phyloP scores from a whole-genome alignment of 2,888 invertebrate genomes.

The Cheilosia vernalis region DNA sequence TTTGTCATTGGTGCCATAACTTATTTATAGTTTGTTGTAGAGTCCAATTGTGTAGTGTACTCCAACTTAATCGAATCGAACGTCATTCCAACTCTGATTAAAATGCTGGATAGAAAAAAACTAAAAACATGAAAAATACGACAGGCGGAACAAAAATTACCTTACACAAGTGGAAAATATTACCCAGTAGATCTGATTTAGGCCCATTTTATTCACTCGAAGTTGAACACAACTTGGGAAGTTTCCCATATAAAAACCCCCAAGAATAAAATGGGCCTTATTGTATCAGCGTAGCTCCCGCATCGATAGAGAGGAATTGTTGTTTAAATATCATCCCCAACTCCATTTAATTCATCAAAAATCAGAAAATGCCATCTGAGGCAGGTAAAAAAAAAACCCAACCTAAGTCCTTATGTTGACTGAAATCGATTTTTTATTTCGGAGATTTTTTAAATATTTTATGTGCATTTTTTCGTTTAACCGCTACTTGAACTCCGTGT shows the following conservation, averaged over 20 bases:
- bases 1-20: too few species aligned
- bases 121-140: neutral
- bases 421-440: constrained; percentile 31
- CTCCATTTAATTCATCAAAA: constrained; percentile 47
- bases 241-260: too few species aligned
- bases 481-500: constrained; percentile 12
- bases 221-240: too few species aligned
- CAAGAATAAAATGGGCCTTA: too few species aligned
- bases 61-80: too few species aligned
- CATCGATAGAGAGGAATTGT: neutral
- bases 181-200: constrained; percentile 20
- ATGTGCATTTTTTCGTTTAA: constrained; percentile 48
- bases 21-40: too few species aligned
- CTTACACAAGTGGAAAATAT: constrained; percentile 29
- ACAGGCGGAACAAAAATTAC: constrained; percentile 1
- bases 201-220: too few species aligned
- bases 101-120: too few species aligned
- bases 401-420: neutral
- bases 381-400: neutral
- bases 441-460: constrained; percentile 43
- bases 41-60: too few species aligned
- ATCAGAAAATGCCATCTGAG: constrained; percentile 43
- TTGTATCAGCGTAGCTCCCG: neutral
- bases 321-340: neutral
- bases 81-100: too few species aligned